Base-by-base conservation (phyloP, 37 sponge, comb jelly and placozoan species). In the Hexactinellida sp. region DNA sequence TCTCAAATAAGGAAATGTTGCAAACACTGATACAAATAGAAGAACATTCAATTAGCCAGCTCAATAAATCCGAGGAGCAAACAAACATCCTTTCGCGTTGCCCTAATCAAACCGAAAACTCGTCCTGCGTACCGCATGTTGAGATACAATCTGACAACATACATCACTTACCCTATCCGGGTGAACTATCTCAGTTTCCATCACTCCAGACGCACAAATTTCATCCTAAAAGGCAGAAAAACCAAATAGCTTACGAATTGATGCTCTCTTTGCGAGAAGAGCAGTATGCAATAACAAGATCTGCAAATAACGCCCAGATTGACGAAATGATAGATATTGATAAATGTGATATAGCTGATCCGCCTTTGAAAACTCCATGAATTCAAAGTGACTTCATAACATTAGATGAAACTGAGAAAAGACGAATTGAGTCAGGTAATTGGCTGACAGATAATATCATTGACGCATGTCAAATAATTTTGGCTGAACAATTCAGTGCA, bases 391-490 rank as follows among this genome's bases (percentile, higher is more conserved):
- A 13, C 47, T 13, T 41, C 47, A 41, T 41, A 5, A 41, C 47
- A 41, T 41, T 41, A 41, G 13, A 41, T 41, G 10, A 16, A 41
- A 13, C 47, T 23, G 37, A 83, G 16, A 83, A 83, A 34, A 34
- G 3, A 36, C 19, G 19, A 34, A 36, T 34, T 36, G 37, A 83
- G 37, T 34, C 37, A 7, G 36, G 37, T 23, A 32, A 34, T 71
- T 24, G 82, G 84, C 36, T 23, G 38, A 84, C 84, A 84, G 84
- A 84, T 10, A 37, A 84, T 25, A 37, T 38, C 25, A 84, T 84
- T 0, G 41, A 84, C 3, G 84, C 84, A 28, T 38, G 39, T 38
- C 38, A 84, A 25, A 84, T 38, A 38, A 37, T 84, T 21, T 39
- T 84, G 84, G 39, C 23, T 1, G 9, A 32, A 0, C 84, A 84